Percentiles rank a stretch among this genome's conserved stretches.
phyloP scores from a whole-genome alignment of 2,113 vertebrate species.

The Apteryx mantelli region DNA sequence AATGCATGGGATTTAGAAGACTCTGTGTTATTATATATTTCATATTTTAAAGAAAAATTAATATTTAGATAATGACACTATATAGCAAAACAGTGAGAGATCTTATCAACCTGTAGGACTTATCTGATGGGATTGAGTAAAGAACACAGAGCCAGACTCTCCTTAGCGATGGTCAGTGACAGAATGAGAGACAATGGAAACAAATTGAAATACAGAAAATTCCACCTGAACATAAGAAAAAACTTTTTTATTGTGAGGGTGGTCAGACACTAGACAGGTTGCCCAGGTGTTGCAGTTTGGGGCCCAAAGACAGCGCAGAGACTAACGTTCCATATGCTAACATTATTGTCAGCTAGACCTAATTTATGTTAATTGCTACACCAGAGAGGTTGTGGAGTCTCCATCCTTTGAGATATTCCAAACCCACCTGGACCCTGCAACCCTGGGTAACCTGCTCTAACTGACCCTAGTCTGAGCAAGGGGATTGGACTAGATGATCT shows the following conservation, averaged over 20 bases:
- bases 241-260: background rate
- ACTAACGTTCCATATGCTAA: background rate
- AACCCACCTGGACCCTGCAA: background rate
- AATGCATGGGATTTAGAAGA: background rate
- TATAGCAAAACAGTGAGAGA: background rate
- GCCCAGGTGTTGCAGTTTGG: background rate
- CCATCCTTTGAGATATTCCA: background rate
- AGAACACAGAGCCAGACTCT: background rate
- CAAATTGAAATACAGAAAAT: fast-evolving
- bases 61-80: background rate
- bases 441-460: background rate
- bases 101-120: background rate
- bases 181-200: background rate
- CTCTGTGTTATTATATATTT: background rate
- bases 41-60: background rate
- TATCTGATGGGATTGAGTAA: background rate
- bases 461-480: background rate
- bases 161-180: background rate
- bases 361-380: background rate
- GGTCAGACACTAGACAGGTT: background rate
- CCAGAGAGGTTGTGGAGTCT: background rate
- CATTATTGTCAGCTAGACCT: background rate
- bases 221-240: background rate
- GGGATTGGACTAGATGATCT: background rate
- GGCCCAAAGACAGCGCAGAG: background rate